Conservation (phyloP, 2,797 vertebrate species). For the Neosilurus hyrtlii region DNA sequence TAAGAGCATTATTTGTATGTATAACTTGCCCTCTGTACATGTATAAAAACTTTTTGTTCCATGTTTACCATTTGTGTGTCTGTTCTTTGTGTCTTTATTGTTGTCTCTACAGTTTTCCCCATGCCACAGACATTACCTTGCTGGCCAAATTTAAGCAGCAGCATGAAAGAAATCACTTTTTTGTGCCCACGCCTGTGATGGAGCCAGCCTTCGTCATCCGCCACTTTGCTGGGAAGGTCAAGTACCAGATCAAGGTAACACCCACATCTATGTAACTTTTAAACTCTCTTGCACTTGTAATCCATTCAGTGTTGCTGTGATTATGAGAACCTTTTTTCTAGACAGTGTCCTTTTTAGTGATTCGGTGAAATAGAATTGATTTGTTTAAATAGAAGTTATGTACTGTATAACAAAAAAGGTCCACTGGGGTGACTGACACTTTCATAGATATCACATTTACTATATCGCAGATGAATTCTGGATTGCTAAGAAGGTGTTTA, state of each 20-base stretch:
- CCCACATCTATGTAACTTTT: not conserved
- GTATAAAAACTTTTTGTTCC: not conserved
- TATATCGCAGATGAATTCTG: not conserved
- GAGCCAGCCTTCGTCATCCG: slow-evolving; percentile 95
- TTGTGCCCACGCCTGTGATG: slow-evolving; percentile 91
- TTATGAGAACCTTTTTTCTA: not conserved
- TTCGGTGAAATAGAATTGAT: not conserved
- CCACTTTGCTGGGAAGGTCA: slow-evolving; percentile 96
- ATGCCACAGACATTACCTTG: slow-evolving; percentile 91
- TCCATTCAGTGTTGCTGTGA: not conserved
- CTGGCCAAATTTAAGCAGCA: slow-evolving; percentile 98
- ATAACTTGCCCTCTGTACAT: not conserved
- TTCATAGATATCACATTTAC: not conserved
- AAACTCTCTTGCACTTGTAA: not conserved
- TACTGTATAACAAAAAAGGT: not conserved
- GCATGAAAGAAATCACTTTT: slow-evolving; percentile 91
- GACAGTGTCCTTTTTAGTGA: not conserved
- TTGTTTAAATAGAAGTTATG: not conserved
- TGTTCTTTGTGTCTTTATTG: not conserved
- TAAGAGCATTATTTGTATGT: slow-evolving; percentile 65
- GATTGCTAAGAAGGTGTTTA: not conserved
- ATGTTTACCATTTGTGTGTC: not conserved
- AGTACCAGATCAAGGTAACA: slow-evolving; percentile 93
- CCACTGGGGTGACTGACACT: not conserved
- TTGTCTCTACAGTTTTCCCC: slow-evolving; percentile 82